phyloP scores from a whole-genome alignment of 2,888 invertebrate species.

The Epinotia ramella region DNA sequence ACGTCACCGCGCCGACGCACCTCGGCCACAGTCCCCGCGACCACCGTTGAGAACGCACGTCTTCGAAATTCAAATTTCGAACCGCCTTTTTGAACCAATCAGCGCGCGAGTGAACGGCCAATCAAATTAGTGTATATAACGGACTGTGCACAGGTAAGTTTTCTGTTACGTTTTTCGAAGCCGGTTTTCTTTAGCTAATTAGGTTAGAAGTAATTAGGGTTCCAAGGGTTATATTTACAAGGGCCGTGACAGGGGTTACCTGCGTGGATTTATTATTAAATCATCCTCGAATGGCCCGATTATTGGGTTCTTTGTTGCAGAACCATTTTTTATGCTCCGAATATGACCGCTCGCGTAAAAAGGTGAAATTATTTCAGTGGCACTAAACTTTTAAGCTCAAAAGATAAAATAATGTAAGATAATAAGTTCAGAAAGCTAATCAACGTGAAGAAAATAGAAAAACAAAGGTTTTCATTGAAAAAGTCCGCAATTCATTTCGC shows the following conservation, averaged over 20 bases:
- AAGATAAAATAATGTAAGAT: background rate
- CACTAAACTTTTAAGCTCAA: constrained; percentile 1
- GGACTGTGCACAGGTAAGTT: constrained; percentile 44
- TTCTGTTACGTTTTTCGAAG: constrained; percentile 45
- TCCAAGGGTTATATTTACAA: constrained; percentile 63
- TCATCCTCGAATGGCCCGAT: constrained; percentile 37
- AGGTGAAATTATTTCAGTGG: background rate
- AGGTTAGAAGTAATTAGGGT: constrained; percentile 77
- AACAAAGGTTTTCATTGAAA: background rate
- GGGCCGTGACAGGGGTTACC: constrained; percentile 44
- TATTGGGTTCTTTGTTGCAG: constrained; percentile 35
- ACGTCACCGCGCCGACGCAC: constrained; percentile 47
- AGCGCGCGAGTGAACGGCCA: constrained; percentile 34
- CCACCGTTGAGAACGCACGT: constrained; percentile 62
- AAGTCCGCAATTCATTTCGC: constrained; percentile 19
- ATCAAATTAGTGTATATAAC: constrained; percentile 44
- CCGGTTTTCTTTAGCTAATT: constrained; percentile 59
- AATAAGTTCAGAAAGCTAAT: background rate
- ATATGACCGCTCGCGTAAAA: constrained; percentile 20
- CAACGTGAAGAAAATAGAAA: background rate
- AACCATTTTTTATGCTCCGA: constrained; percentile 8
- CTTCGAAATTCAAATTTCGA: constrained; percentile 46
- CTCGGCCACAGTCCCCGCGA: constrained; percentile 68
- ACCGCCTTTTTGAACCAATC: constrained; percentile 46
- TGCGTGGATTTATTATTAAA: constrained; percentile 40